A percentile compares a stretch with the other conserved stretches of the same genome.
phyloP scores from a whole-genome alignment of 64 coral and sea anemone genomes.

The Porites lutea region DNA sequence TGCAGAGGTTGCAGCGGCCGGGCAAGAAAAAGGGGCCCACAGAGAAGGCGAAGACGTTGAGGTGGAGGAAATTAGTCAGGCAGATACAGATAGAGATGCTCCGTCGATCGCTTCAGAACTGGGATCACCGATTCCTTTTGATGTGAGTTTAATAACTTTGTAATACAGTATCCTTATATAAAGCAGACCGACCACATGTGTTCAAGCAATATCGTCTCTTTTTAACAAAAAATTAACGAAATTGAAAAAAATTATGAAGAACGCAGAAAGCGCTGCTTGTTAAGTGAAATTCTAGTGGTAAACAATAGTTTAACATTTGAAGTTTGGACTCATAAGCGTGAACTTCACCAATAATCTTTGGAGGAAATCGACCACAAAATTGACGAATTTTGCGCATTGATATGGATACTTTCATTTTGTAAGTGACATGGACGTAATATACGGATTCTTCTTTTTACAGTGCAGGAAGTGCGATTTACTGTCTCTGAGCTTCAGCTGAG shows the following conservation, averaged over 20 bases:
- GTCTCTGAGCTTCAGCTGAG: too few species aligned
- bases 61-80: slow-evolving; percentile 82
- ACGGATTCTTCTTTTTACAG: background rate
- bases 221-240: too few species aligned
- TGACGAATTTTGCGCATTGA: background rate
- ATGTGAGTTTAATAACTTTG: slow-evolving; percentile 42
- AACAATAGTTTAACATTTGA: too few species aligned
- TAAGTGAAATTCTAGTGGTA: too few species aligned
- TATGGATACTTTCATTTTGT: background rate
- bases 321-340: too few species aligned
- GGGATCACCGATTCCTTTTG: slow-evolving; percentile 90
- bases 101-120: slow-evolving; percentile 92
- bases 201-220: background rate
- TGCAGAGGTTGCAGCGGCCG: slow-evolving; percentile 40
- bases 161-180: background rate
- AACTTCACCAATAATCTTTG: background rate
- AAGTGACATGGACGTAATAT: background rate
- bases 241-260: too few species aligned
- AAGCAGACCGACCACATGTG: background rate
- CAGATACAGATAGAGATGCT: slow-evolving; percentile 94
- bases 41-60: slow-evolving; percentile 72
- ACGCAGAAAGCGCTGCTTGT: too few species aligned
- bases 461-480: background rate
- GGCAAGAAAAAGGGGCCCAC: slow-evolving; percentile 42
- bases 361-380: slow-evolving; percentile 15